phyloP scores from a whole-genome alignment of 92 coral and sea anemone genomes.

The Phymanthus crucifer region DNA sequence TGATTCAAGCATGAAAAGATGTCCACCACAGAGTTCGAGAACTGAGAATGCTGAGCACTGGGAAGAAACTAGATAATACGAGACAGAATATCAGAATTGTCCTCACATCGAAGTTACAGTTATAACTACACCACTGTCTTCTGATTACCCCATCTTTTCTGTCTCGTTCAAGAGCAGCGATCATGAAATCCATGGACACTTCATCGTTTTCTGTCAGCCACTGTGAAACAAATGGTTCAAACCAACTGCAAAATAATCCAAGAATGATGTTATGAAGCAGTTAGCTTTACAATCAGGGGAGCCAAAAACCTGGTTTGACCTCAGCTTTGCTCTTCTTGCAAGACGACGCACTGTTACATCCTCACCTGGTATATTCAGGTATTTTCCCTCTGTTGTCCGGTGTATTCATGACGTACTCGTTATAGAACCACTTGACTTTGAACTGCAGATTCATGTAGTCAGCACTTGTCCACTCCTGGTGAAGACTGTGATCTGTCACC shows the following conservation, averaged over 20 bases:
- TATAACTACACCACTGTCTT: too few species aligned
- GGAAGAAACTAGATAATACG: slow-evolving; percentile 62
- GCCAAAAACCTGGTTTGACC: too few species aligned
- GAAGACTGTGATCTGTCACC: slow-evolving; percentile 69
- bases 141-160: slow-evolving; percentile 77
- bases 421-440: slow-evolving; percentile 96
- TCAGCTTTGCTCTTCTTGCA: background rate
- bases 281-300: too few species aligned
- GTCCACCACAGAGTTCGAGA: slow-evolving; percentile 94
- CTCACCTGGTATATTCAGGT: slow-evolving; percentile 87
- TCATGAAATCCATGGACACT: slow-evolving; percentile 92
- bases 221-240: slow-evolving; percentile 91
- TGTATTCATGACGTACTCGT: slow-evolving; percentile 75
- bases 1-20: slow-evolving; percentile 92
- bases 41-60: slow-evolving; percentile 85
- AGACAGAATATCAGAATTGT: background rate
- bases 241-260: slow-evolving; percentile 80
- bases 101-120: too few species aligned
- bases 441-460: slow-evolving; percentile 97
- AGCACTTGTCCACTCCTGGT: slow-evolving; percentile 85
- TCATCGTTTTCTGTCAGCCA: slow-evolving; percentile 98
- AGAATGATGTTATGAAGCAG: too few species aligned
- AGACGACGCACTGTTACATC: too few species aligned
- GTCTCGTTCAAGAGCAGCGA: slow-evolving; percentile 93
- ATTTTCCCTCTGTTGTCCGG: slow-evolving; percentile 67